Base-by-base conservation (phyloP, 2,113 vertebrate genomes). In the Proteles cristata region DNA sequence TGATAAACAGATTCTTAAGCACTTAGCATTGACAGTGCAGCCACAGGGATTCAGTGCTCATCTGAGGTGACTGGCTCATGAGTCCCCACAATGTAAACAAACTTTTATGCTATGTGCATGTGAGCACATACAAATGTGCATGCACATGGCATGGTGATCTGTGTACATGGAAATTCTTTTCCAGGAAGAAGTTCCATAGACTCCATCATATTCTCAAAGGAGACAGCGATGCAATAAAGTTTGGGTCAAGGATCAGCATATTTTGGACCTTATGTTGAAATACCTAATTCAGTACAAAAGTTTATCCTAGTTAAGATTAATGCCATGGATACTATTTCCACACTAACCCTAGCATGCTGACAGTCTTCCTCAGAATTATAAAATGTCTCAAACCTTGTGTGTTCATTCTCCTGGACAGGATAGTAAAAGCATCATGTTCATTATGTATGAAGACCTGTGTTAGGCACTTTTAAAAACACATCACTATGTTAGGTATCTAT, bases 171-270 rank as follows among this genome's bases (percentile, higher is more conserved):
- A 11, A 5, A 11, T 43, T 48, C 63, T 68, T 89, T 94, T 65
- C 55, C 43, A 68, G 74, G 66, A 58, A 80, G 45, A 96, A 86
- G 4, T 17, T 68, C 33, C 73, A 71, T 17, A 66, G 8, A 63
- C 89, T 95, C 77, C 58, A 80, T 84, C n/a, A 93, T 50, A 82
- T 73, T 92, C 43, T 95, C 76, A 85, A 76, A 94, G 71, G 25
- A 84, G 74, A 69, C 2, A 15, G 21, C 71, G 23, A 66, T 16
- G 35, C 71, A 96, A n/a, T 66, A 83, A 84, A 96, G 26, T 19
- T 90, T 86, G 33, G 58, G 79, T 82, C 73, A 93, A 89, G 2
- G 11, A 93, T 48, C 28, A 88, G 45, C 33, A 61, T 58, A 4
- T 39, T 58, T 83, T 96, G 83, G 55, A 93, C 7, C 31, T 61